Percentiles rank a stretch among this genome's conserved stretches.
phyloP scores from a whole-genome alignment of 2,113 vertebrate species.

The Onychorhynchus coronatus region DNA sequence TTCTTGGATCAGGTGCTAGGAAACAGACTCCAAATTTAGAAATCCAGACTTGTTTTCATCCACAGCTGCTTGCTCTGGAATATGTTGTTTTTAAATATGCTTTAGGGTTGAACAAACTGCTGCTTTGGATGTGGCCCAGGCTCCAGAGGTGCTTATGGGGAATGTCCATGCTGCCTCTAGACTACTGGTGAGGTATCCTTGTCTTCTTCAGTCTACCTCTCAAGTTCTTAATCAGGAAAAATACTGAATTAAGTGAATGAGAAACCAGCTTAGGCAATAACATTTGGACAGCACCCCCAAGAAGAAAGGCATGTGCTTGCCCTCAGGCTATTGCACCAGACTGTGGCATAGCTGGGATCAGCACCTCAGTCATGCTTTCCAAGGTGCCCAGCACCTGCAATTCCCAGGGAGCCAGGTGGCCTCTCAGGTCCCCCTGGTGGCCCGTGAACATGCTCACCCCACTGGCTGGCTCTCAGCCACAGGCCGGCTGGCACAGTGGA shows the following conservation, averaged over 20 bases:
- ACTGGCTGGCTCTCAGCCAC: not conserved
- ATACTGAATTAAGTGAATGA: not conserved
- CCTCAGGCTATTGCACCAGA: not conserved
- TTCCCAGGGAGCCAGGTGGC: no score
- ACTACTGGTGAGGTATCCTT: not conserved
- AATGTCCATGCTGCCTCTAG: not conserved
- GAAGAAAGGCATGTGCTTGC: not conserved
- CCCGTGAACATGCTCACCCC: accelerated
- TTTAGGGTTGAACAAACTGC: not conserved
- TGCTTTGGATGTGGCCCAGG: not conserved
- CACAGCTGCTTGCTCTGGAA: not conserved
- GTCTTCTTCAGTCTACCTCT: not conserved
- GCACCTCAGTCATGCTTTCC: no score
- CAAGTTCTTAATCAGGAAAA: not conserved
- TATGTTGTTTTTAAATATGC: not conserved
- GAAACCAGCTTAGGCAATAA: not conserved
- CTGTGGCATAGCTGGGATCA: not conserved
- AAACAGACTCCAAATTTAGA: not conserved
- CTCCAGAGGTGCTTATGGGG: accelerated
- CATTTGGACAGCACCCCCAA: not conserved
- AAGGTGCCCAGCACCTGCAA: not conserved
- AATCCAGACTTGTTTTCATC: not conserved
- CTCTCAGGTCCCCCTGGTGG: no score
- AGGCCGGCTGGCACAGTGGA: accelerated
- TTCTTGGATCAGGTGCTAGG: not conserved